phyloP scores from a whole-genome alignment of 2,888 invertebrate species.

The Diploptera punctata region DNA sequence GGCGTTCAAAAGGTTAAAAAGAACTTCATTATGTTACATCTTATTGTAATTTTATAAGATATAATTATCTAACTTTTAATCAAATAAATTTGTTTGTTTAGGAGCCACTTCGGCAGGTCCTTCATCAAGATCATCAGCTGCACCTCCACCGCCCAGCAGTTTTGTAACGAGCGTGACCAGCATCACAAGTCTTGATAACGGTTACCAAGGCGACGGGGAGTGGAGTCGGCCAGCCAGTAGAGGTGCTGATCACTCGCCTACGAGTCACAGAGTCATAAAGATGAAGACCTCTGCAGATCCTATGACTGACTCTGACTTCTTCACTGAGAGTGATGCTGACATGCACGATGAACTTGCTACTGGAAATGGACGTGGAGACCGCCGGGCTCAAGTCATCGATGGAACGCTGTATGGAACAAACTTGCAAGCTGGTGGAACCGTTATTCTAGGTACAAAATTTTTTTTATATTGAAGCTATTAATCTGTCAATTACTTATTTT shows the following conservation, averaged over 20 bases:
- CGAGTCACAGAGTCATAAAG: conserved; percentile 51
- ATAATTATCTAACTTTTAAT: too few species aligned
- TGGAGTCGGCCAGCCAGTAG: conserved; percentile 87
- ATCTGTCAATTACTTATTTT: too few species aligned
- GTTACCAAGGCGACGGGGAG: conserved; percentile 92
- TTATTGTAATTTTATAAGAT: too few species aligned
- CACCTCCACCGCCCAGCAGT: conserved; percentile 65
- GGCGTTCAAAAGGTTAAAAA: too few species aligned
- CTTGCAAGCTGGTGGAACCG: background rate
- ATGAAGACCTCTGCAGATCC: conserved; percentile 61
- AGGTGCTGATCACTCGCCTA: conserved; percentile 76
- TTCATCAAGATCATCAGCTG: conserved; percentile 34
- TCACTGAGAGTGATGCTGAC: conserved; percentile 89
- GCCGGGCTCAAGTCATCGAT: conserved; percentile 85
- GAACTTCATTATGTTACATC: too few species aligned
- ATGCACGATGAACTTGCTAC: conserved; percentile 69
- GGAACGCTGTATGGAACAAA: conserved; percentile 79
- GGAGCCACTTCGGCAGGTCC: conserved; percentile 31
- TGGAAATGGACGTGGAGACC: conserved; percentile 59
- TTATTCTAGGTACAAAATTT: conserved; percentile 14
- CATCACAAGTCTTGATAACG: conserved; percentile 90
- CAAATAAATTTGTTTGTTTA: background rate
- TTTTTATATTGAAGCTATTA: too few species aligned
- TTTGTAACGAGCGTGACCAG: conserved; percentile 90
- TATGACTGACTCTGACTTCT: conserved; percentile 92